A percentile compares a stretch with the other conserved stretches of the same genome.
Conservation (phyloP, 2,797 vertebrate genomes). For the Anguilla obscura region DNA sequence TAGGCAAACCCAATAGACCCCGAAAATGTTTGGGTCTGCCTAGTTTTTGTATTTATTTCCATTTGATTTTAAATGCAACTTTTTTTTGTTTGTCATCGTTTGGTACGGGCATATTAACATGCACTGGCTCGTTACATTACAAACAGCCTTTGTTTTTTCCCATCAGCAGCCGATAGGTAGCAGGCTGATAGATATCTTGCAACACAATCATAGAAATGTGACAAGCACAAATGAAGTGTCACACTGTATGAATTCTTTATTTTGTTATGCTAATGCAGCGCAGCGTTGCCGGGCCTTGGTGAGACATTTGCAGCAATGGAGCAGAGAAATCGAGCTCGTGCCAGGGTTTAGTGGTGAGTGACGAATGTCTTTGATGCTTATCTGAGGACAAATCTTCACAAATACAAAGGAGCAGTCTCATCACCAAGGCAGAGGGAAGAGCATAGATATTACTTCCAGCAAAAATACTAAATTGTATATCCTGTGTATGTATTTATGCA, state of each 20-base stretch:
- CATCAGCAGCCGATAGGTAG: constrained; percentile 36
- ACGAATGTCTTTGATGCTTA: neutral
- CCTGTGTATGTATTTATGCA: neutral
- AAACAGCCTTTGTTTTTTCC: constrained; percentile 50
- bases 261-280: constrained; percentile 49
- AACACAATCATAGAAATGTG: constrained; percentile 57
- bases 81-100: constrained; percentile 45
- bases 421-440: neutral
- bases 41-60: neutral
- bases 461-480: neutral
- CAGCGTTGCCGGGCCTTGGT: constrained; percentile 43
- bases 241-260: constrained; percentile 56
- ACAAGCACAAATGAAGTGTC: constrained; percentile 45
- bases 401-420: neutral
- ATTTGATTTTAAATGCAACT: neutral
- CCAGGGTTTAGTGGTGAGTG: constrained; percentile 15
- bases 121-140: constrained; percentile 68
- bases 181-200: constrained; percentile 55
- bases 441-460: neutral
- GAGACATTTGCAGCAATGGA: constrained; percentile 51
- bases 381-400: neutral
- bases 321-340: constrained; percentile 31
- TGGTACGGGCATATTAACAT: constrained; percentile 53
- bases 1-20: neutral
- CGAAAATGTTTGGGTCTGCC: neutral